phyloP scores from a whole-genome alignment of 2,797 vertebrate species.

The Peromyscus melanophrys region DNA sequence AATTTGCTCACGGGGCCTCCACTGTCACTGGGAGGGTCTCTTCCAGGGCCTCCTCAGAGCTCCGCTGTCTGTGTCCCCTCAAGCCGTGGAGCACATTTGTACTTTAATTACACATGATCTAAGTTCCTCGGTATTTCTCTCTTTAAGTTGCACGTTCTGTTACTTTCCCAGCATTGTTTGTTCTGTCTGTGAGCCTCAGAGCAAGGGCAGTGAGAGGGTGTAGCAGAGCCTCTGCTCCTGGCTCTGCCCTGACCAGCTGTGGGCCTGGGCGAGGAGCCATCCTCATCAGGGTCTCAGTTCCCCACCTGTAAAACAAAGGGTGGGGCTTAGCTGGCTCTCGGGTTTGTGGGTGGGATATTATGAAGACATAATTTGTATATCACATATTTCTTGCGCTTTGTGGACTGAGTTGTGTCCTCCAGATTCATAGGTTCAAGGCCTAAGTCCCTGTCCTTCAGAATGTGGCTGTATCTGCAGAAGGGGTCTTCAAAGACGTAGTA shows the following conservation, averaged over 20 bases:
- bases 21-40: slow-evolving; percentile 38
- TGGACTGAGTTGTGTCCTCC: not conserved
- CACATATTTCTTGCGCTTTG: not conserved
- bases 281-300: not conserved
- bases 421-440: not conserved
- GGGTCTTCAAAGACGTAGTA: not conserved
- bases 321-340: not conserved
- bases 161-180: slow-evolving; percentile 31
- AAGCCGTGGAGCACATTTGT: not conserved
- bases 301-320: not conserved
- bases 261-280: slow-evolving; percentile 4
- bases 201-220: not conserved
- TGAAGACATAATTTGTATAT: slow-evolving; percentile 6
- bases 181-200: not conserved
- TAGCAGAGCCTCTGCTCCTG: slow-evolving; percentile 10
- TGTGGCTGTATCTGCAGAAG: not conserved
- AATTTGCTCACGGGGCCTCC: not conserved
- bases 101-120: slow-evolving; percentile 69
- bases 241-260: not conserved
- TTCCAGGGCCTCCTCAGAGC: slow-evolving; percentile 70
- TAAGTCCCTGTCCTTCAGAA: not conserved
- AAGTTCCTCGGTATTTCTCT: slow-evolving; percentile 74
- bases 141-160: slow-evolving; percentile 32
- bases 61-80: slow-evolving; percentile 4
- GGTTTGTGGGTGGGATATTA: slow-evolving; percentile 38